These are phyloP conservation scores for Petrocephalus sullivani DNA, from an alignment of 2,797 vertebrate species.

Conservation along the genomic window DNA sequence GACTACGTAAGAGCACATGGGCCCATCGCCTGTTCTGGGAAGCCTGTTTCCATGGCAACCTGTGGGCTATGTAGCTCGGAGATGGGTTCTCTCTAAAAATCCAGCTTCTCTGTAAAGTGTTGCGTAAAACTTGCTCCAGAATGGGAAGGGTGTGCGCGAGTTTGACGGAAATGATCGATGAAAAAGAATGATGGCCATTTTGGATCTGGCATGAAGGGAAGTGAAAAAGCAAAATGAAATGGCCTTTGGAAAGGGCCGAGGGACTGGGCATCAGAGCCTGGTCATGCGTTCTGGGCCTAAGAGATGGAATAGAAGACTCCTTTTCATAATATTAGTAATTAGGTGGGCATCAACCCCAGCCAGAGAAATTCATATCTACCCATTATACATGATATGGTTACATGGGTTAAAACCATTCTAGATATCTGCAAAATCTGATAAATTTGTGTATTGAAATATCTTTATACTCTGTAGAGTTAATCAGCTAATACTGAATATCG, in stretches of 20 bases:
- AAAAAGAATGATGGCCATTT: not conserved
- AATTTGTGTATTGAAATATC: not conserved
- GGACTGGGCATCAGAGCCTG: not conserved
- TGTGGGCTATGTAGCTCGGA: not conserved
- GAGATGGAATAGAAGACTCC: not conserved
- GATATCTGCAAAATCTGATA: not conserved
- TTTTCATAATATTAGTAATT: not conserved
- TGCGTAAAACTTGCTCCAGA: not conserved
- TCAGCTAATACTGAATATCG: not conserved
- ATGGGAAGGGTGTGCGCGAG: not conserved
- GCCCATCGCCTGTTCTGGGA: not conserved
- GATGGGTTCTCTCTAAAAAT: not conserved
- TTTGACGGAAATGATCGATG: not conserved
- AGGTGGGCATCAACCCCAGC: not conserved
- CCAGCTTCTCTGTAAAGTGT: not conserved
- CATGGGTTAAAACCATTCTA: not conserved
- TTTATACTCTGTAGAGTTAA: not conserved
- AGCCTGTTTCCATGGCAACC: conserved; percentile 27
- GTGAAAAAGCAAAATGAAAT: not conserved
- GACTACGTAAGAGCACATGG: conserved; percentile 81
- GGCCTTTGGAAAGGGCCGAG: not conserved
- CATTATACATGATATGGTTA: not conserved
- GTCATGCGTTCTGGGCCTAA: not conserved
- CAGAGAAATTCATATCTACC: not conserved
- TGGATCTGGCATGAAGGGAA: not conserved